phyloP scores from a whole-genome alignment of 2,113 vertebrate species.

The Panthera leo region DNA sequence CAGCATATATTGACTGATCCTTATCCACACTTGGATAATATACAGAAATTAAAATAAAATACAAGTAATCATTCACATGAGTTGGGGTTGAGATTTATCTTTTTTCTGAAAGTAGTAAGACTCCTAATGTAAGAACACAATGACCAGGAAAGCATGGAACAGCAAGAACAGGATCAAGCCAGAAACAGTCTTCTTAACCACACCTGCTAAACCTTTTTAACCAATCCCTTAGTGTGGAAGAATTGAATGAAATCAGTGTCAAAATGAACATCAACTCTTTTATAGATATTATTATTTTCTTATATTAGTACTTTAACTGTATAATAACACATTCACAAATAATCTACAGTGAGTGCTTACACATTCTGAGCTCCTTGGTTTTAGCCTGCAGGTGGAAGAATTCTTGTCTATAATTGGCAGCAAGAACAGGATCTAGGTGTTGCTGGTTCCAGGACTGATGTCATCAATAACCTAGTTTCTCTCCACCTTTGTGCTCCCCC shows the following conservation, averaged over 20 bases:
- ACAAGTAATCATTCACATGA: background rate
- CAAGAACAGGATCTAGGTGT: background rate
- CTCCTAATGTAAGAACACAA: background rate
- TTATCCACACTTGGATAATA: background rate
- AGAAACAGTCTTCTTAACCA: background rate
- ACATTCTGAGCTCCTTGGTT: background rate
- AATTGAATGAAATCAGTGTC: background rate
- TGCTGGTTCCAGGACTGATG: background rate
- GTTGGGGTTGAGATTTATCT: background rate
- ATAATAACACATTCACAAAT: background rate
- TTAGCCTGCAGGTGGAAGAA: background rate
- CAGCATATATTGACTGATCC: background rate
- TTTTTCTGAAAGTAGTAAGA: background rate
- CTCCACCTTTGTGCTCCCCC: background rate
- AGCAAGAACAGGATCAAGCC: background rate
- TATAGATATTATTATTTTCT: background rate
- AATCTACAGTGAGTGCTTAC: background rate
- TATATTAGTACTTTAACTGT: background rate
- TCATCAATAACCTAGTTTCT: background rate
- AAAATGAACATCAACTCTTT: background rate
- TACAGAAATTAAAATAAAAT: conserved; percentile 22
- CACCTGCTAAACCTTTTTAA: background rate
- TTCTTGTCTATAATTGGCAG: background rate
- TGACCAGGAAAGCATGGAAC: background rate
- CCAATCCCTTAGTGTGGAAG: background rate